phyloP scores from a whole-genome alignment of 2,797 vertebrate species.

The Ctenochaetus hawaiiensis region DNA sequence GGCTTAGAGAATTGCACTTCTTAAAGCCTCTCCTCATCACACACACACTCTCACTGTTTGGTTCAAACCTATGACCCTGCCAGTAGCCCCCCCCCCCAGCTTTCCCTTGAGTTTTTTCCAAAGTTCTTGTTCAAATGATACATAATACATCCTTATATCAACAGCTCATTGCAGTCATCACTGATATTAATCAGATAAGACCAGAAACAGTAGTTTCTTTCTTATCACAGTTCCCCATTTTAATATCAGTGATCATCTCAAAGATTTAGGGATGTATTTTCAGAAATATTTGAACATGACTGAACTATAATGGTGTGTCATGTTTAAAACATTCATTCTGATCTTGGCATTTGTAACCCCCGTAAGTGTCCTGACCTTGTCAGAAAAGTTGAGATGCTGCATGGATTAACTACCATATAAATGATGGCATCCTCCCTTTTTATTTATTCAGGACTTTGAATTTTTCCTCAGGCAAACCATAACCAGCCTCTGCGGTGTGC shows the following conservation, averaged over 20 bases:
- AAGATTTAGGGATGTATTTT: constrained; percentile 72
- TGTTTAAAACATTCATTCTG: constrained; percentile 44
- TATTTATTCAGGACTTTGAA: background rate
- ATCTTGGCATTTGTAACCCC: constrained; percentile 25
- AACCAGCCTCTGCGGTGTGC: background rate
- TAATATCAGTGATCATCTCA: constrained; percentile 67
- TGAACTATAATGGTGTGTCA: constrained; percentile 73
- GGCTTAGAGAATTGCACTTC: constrained; percentile 73
- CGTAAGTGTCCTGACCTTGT: background rate
- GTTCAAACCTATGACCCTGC: constrained; percentile 60
- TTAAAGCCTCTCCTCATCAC: constrained; percentile 65
- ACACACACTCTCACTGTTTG: constrained; percentile 58
- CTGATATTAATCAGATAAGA: constrained; percentile 65
- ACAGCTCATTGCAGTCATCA: constrained; percentile 58
- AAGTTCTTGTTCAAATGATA: constrained; percentile 68
- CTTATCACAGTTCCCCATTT: constrained; percentile 50
- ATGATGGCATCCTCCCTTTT: constrained; percentile 20
- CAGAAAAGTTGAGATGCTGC: constrained; percentile 4
- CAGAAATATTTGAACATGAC: constrained; percentile 70
- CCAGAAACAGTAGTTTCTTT: constrained; percentile 42
- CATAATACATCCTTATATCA: constrained; percentile 66
- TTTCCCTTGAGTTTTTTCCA: constrained; percentile 52
- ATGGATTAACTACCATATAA: constrained; percentile 15
- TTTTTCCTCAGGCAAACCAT: background rate
- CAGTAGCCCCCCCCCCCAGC: constrained; percentile 41